Base-by-base conservation (phyloP, 2,888 invertebrate genomes). In the Agriopis leucophaearia region DNA sequence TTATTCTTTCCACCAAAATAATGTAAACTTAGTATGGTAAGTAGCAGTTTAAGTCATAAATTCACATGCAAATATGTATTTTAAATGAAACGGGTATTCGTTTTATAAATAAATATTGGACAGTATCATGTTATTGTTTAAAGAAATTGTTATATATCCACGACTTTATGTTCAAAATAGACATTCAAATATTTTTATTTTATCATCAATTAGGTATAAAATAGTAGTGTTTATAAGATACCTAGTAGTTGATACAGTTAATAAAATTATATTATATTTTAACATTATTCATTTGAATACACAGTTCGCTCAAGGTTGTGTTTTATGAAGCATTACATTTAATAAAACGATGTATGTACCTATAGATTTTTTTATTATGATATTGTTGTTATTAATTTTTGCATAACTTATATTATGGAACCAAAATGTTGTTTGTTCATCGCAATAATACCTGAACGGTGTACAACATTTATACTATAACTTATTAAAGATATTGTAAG, bases 271-370 rank as follows among this genome's bases (percentile, higher is more conserved):
- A 71, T 72, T 72, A 61, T 65, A 64, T 58, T 69, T 70, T 35
- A 12, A 74, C 62, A 68, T 74, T 54, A 56, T 69, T 72, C 69
- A 69, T 74, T 79, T 80, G 18, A 50, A 38, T 79, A 78, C 81
- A 83, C 70, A 81, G 90, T 91, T 91, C 89, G 91, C 91, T 92
- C 90, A 81, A 81, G 92, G 91, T 92, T 92, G 92, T 92, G 91
- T 87, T 91, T 58, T 57, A 66, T 63, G 64, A 67, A 66, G 50
- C 72, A 68, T 65, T 58, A 59, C 56, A 42, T 60, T 55, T 44
- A 48, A 44, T 16, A 45, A 64, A 55, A 38, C 48, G 57, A 56
- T 58, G 18, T 50, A 61, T 55, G 61, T 27, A 27, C 5, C 27
- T 3, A 27, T 27, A 27, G 27, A 27, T 27, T 50, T 63, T 71